phyloP scores from a whole-genome alignment of 1,140 invertebrate species.

The Carposina sasakii region DNA sequence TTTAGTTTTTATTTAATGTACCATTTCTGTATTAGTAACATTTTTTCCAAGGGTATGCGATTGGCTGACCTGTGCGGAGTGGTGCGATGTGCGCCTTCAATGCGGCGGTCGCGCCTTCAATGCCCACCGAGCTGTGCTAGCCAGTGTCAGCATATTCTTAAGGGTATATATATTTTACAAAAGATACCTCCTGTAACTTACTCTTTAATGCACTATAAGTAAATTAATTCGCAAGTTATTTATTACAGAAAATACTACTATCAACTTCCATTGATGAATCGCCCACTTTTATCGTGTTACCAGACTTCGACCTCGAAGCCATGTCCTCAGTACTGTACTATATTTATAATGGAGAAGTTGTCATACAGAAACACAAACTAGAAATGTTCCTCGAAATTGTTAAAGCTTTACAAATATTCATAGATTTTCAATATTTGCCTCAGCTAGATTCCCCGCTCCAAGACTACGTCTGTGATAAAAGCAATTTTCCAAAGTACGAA shows the following conservation, averaged over 20 bases:
- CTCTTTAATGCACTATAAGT: background rate
- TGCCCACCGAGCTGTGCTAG: conserved; percentile 54
- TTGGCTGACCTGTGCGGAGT: conserved; percentile 44
- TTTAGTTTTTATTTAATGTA: too few species aligned
- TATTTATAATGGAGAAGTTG: conserved; percentile 59
- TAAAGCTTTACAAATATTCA: conserved; percentile 49
- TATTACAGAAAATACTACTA: conserved; percentile 44
- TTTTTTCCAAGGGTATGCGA: conserved; percentile 61
- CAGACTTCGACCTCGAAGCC: conserved; percentile 51
- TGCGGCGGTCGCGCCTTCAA: conserved; percentile 45
- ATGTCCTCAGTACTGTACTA: conserved; percentile 54
- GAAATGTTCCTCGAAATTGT: conserved; percentile 51
- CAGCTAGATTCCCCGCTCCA: too few species aligned
- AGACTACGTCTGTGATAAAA: background rate
- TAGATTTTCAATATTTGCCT: conserved; percentile 38
- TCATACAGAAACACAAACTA: conserved; percentile 37
- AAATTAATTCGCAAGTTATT: conserved; percentile 15
- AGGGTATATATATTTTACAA: conserved; percentile 33
- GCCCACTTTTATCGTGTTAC: conserved; percentile 48
- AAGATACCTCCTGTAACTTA: background rate
- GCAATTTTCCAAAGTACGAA: background rate
- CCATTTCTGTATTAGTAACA: too few species aligned
- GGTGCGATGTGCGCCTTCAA: conserved; percentile 53
- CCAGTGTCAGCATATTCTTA: conserved; percentile 58
- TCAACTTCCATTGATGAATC: conserved; percentile 46